Evolutionary conservation across 35 echinoderm and acorn worm species (phyloP).

Genomic region (Stichopus chloronotus): DNA sequence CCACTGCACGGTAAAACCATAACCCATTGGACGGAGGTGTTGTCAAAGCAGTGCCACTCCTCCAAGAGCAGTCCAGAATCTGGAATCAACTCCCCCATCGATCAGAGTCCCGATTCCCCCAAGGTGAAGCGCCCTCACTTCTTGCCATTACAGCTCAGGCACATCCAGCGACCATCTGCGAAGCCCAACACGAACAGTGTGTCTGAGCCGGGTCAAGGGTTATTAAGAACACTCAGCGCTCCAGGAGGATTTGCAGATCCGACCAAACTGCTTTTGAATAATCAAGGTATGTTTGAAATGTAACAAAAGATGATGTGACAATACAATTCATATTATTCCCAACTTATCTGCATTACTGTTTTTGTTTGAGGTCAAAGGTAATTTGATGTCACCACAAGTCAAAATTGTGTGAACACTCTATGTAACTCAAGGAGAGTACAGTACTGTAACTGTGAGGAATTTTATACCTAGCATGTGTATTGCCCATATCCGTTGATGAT

Average conservation of each 20-base stretch:
- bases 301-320: background rate
- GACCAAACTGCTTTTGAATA: background rate
- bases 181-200: conserved; percentile 58
- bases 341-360: too few relatives aligned
- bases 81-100: conserved; percentile 29
- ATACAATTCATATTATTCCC: background rate
- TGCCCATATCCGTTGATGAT: too few relatives aligned
- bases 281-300: conserved; percentile 12
- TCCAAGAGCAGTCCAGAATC: conserved; percentile 47
- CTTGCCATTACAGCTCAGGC: conserved; percentile 83
- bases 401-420: too few relatives aligned
- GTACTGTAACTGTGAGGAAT: too few relatives aligned
- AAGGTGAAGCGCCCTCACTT: conserved; percentile 81
- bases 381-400: too few relatives aligned
- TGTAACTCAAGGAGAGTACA: too few relatives aligned
- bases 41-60: conserved; percentile 57
- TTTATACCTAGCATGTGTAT: too few relatives aligned
- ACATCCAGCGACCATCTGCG: conserved; percentile 73
- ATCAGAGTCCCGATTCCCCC: conserved; percentile 44
- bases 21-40: conserved; percentile 78
- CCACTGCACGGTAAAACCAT: conserved; percentile 12
- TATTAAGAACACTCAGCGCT: conserved; percentile 40
- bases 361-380: too few relatives aligned
- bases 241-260: conserved; percentile 30
- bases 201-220: conserved; percentile 6